These are phyloP conservation scores for Columba livia DNA, from an alignment of 2,113 vertebrate genomes.

Conservation along the genomic window DNA sequence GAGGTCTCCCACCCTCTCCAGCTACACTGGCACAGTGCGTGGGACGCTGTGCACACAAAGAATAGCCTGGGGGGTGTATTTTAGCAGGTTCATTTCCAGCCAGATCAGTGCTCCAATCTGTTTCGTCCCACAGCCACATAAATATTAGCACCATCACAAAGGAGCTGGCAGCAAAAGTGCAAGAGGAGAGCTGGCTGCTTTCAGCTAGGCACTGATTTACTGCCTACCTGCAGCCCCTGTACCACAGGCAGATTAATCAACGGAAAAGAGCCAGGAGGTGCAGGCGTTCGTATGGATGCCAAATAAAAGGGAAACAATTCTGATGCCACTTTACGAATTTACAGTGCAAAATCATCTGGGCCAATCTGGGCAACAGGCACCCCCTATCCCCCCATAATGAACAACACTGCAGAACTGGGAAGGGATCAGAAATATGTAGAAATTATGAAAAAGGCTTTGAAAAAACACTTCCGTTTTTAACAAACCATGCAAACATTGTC, in stretches of 20 bases:
- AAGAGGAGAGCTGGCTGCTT: accelerated
- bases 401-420: neutral
- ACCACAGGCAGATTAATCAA: neutral
- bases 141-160: neutral
- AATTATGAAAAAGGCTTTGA: neutral
- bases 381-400: neutral
- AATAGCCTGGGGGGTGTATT: neutral
- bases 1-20: neutral
- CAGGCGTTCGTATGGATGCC: accelerated
- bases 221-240: neutral
- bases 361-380: neutral
- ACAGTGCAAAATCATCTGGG: neutral
- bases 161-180: neutral
- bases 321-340: accelerated
- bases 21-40: neutral
- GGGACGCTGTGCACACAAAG: neutral
- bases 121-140: neutral
- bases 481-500: neutral
- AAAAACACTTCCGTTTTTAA: neutral
- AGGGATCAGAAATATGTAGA: neutral
- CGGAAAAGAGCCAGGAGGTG: neutral
- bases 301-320: neutral
- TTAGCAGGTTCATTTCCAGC: neutral
- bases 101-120: neutral
- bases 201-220: neutral